Conservation (phyloP, 53 echinoderm and acorn worm species). For the Echinometra lucunter region DNA sequence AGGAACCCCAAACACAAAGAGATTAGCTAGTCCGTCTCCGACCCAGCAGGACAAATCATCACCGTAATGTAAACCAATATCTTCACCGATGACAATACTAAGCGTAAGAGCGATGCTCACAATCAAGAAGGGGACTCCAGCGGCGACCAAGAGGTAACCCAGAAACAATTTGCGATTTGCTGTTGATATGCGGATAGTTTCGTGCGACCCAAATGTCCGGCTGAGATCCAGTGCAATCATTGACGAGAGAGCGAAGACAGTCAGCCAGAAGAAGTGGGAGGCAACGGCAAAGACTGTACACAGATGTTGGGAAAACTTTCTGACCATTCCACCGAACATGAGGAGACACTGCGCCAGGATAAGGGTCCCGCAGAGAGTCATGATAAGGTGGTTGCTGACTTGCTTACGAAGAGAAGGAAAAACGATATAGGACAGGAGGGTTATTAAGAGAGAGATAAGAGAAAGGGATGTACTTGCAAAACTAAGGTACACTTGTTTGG, state of each 20-base stretch:
- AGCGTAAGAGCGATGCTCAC: neutral
- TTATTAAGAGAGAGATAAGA: neutral
- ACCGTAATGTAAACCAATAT: constrained; percentile 63
- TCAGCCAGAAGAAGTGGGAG: constrained; percentile 55
- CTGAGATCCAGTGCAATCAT: constrained; percentile 51
- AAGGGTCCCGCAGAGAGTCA: constrained; percentile 36
- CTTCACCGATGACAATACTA: neutral
- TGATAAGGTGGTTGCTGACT: constrained; percentile 57
- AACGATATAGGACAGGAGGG: neutral
- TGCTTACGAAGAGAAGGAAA: constrained; percentile 55
- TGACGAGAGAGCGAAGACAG: constrained; percentile 13
- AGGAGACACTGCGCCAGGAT: constrained; percentile 37
- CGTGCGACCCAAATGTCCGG: constrained; percentile 56
- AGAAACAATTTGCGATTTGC: neutral
- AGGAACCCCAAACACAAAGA: constrained; percentile 77
- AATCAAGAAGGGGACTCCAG: constrained; percentile 4
- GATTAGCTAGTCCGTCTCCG: constrained; percentile 60
- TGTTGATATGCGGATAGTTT: constrained; percentile 33
- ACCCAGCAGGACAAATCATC: constrained; percentile 73
- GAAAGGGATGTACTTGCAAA: neutral
- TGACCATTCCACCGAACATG: constrained; percentile 35
- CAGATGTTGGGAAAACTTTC: neutral
- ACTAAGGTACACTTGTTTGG: constrained; percentile 16
- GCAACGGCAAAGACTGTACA: constrained; percentile 34
- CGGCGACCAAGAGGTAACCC: neutral